Evolutionary conservation across 2,888 invertebrate species (phyloP).

Genomic region (Pinctada fucata): DNA sequence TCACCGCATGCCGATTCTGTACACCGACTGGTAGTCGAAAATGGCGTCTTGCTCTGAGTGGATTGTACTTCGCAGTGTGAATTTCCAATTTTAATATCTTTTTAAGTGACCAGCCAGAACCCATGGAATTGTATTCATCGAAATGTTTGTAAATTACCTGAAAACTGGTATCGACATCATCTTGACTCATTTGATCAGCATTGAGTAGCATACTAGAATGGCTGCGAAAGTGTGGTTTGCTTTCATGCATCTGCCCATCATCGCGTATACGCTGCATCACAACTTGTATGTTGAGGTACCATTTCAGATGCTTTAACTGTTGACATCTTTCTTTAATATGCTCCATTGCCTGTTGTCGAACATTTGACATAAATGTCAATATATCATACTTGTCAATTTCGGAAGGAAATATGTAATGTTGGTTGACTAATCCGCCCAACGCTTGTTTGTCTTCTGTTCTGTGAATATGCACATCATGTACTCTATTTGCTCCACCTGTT

Average conservation of each 20-base stretch:
- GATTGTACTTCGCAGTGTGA: conserved; percentile 3
- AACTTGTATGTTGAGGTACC: no score
- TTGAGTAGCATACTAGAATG: conserved; percentile 11
- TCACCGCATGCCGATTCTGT: background rate
- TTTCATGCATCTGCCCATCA: conserved; percentile 11
- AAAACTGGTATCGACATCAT: conserved; percentile 19
- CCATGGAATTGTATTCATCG: conserved; percentile 39
- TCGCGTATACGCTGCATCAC: no score
- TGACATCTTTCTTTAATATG: no score
- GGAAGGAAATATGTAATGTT: no score
- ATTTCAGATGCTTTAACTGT: no score
- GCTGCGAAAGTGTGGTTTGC: conserved; percentile 25
- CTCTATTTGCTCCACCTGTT: no score
- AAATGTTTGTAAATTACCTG: conserved; percentile 33
- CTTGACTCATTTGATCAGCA: background rate
- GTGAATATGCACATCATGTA: no score
- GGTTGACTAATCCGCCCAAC: no score
- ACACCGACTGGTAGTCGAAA: conserved; percentile 19
- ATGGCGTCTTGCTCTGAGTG: conserved; percentile 16
- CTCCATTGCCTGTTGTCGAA: no score
- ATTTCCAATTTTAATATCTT: conserved; percentile 16
- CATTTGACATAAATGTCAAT: no score
- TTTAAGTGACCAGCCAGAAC: conserved; percentile 39
- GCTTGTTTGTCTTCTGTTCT: no score
- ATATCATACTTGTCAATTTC: no score